phyloP scores from a whole-genome alignment of 2,888 invertebrate genomes.

The Myathropa florea region DNA sequence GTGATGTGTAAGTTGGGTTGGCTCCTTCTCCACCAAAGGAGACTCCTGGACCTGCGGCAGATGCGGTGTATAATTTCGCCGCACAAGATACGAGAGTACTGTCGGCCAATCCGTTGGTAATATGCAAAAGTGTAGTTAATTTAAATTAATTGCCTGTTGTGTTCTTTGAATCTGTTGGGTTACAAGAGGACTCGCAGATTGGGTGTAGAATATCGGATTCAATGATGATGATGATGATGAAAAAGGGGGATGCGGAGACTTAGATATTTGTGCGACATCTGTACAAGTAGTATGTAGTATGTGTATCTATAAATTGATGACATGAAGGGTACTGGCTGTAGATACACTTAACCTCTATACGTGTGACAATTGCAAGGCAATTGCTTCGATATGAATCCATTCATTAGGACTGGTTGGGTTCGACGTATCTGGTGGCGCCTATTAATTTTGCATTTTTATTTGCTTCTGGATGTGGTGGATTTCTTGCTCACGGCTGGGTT shows the following conservation, averaged over 20 bases:
- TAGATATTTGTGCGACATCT: constrained; percentile 66
- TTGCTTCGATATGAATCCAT: constrained; percentile 56
- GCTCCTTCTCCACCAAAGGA: not conserved
- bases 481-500: not conserved
- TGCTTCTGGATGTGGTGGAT: constrained; percentile 5
- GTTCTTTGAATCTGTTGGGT: constrained; percentile 61
- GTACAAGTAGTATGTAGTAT: constrained; percentile 38
- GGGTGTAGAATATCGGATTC: constrained; percentile 26
- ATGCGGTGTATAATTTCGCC: constrained; percentile 45
- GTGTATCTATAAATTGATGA: constrained; percentile 63
- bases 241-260: constrained; percentile 10
- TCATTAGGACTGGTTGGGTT: constrained; percentile 47
- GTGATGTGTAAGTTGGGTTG: constrained; percentile 64
- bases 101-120: constrained; percentile 25
- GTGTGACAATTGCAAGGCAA: constrained; percentile 52
- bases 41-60: not conserved
- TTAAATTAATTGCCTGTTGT: constrained; percentile 71
- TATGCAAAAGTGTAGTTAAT: constrained; percentile 70
- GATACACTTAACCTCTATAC: constrained; percentile 65
- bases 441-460: constrained; percentile 21
- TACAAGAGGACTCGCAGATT: constrained; percentile 37
- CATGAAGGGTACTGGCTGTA: constrained; percentile 61
- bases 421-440: constrained; percentile 60
- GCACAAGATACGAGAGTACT: not conserved
- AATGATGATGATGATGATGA: not conserved